These are phyloP conservation scores for Gisinianus flammeolus DNA, from an alignment of 2,888 invertebrate species.

Conservation along the genomic window DNA sequence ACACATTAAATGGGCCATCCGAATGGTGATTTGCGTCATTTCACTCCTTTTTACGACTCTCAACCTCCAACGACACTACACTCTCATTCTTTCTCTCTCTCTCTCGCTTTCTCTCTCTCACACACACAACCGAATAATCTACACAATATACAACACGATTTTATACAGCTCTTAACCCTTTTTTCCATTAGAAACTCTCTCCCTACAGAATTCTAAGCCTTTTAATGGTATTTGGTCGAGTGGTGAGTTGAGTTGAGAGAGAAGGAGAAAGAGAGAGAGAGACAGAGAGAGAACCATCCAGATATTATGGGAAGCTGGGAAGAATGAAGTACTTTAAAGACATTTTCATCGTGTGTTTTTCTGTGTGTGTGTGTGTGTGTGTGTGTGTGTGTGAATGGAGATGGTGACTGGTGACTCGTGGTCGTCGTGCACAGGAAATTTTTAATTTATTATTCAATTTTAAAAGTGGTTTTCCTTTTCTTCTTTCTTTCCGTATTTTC, in stretches of 20 bases:
- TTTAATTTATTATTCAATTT: conserved; percentile 17
- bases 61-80: not conserved
- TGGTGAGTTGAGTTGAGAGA: too few relatives aligned
- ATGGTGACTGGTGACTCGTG: not conserved
- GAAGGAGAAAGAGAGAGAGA: too few relatives aligned
- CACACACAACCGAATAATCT: too few relatives aligned
- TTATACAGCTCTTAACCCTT: not conserved
- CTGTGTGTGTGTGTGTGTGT: not conserved
- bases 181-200: not conserved
- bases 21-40: conserved; percentile 30
- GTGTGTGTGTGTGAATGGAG: not conserved
- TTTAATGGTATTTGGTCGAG: too few relatives aligned
- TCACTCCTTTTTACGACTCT: conserved; percentile 30
- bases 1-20: conserved; percentile 7
- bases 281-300: too few relatives aligned
- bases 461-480: not conserved
- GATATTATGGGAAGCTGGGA: too few relatives aligned
- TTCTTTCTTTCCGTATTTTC: not conserved
- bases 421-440: not conserved
- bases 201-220: too few relatives aligned
- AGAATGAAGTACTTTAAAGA: too few relatives aligned
- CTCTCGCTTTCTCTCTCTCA: not conserved
- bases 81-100: not conserved
- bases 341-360: too few relatives aligned
- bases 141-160: not conserved